Base-by-base conservation (phyloP, 2,113 vertebrate genomes). In the Scytalopus superciliaris region DNA sequence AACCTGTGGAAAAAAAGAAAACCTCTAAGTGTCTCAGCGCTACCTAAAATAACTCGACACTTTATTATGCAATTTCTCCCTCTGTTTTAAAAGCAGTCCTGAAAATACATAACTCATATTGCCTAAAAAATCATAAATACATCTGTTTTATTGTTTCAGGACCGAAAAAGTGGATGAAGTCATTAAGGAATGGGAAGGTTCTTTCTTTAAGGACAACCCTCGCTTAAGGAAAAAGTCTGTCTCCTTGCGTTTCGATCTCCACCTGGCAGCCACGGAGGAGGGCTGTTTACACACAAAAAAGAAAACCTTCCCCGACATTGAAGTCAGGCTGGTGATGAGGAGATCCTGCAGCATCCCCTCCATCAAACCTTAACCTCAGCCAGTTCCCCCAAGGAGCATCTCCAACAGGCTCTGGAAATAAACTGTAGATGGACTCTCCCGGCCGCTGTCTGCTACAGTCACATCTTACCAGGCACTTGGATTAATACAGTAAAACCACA, bases 171-270 rank as follows among this genome's bases (percentile, higher is more conserved):
- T 99, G 66, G 99, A 99, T 96, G 98, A 99, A 97, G 98, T 99
- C 50, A 99, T 99, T 63, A 99, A 99, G 96, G 98, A 99, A 94
- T 99, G 99, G 99, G 99, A 99, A 98, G 99, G 99, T 24, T 99
- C 99, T 18, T 99, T 99, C 98, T 99, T 99, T 97, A 98, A 99
- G 96, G 99, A 99, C 96, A 99, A 99, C 94, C 99, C 99, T 30
- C 99, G 98, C 77, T 97, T 99, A 94, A 97, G 99, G 76, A 99
- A 99, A 98, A 99, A 99, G 94, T 99, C 99, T 0, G 99, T 99
- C 92, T 99, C 99, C 1, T 96, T 99, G 95, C 99, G 99, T 49
- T 99, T 99, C 56, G 99, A 99, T 90, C 99, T 99, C 49, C 99
- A 99, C 96, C 98, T 99, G 3, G 98, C 98, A 17, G 98, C 99